Evolutionary conservation across 2,113 vertebrate genomes (phyloP).

Genomic region (Peromyscus californicus): DNA sequence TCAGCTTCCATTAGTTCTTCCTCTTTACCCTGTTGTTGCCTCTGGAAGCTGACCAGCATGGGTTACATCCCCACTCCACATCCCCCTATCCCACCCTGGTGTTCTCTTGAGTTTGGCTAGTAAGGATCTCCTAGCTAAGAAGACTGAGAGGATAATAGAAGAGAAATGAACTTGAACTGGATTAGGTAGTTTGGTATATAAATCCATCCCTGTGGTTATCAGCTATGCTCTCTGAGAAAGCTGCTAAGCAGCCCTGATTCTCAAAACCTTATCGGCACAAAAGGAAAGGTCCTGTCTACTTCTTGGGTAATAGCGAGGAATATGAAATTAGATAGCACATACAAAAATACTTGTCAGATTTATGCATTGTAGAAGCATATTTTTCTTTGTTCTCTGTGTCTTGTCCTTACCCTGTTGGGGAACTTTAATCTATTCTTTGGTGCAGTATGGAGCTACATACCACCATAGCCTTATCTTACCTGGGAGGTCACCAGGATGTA

Average conservation of each 20-base stretch:
- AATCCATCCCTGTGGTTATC: background rate
- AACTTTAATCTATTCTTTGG: background rate
- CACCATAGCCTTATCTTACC: too few species aligned
- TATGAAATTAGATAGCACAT: background rate
- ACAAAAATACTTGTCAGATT: background rate
- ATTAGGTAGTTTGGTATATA: background rate
- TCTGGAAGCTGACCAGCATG: background rate
- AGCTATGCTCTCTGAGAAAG: background rate
- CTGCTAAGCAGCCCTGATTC: background rate
- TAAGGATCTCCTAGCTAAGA: background rate
- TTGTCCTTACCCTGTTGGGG: background rate
- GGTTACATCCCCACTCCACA: background rate
- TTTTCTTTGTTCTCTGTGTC: background rate
- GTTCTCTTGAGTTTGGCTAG: background rate
- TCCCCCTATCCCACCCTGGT: background rate
- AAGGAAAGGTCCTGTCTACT: background rate
- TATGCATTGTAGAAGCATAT: background rate
- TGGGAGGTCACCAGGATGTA: background rate
- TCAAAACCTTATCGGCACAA: constrained; percentile 1
- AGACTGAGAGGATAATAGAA: background rate
- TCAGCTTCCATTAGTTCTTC: background rate
- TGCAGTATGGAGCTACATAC: background rate
- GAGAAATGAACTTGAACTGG: background rate
- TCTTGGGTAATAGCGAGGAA: background rate
- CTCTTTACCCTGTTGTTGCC: background rate